Evolutionary conservation across 2,797 vertebrate genomes (phyloP), one percentile per base, ranked within the genome.

Genomic region (Poeciliopsis turneri): DNA sequence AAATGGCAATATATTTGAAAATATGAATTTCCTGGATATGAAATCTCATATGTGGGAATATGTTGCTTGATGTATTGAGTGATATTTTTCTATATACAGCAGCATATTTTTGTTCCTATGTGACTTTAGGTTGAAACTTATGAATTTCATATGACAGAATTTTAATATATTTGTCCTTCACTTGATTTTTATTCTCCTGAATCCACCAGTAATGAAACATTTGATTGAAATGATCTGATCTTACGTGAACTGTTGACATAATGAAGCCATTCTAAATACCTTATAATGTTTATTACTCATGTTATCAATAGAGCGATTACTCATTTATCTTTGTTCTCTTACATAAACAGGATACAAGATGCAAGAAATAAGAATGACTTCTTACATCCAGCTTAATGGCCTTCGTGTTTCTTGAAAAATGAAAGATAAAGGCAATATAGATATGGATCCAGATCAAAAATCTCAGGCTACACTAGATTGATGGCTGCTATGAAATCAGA

Each of bases 291-390:
- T 30, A 28, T 64, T 36, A 25, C 64, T 68, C 7, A 1, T 51
- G 33, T 53, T 82, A 89, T 89, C 88, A 74, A 71, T 46, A 9
- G 13, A 75, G 36, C 66, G 10, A 78, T 88, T 39, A 88, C 84
- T 86, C 0, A 87, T 80, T 87, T 20, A 79, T 82, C 33, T 72
- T 20, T 74, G 18, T 28, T 72, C 30, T 13, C 66, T 4, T 23
- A 2, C 51, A 16, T 86, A 82, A 85, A 85, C 84, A 71, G 39
- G 39, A 11, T 11, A 39, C 69, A 79, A 74, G 71, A 78, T 71
- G 79, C 36, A 51, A 74, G 49, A 77, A 76, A 73, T 16, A 70
- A n/a, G 47, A 53, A 23, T 74, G 12, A 20, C 5, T 45, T 73
- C 23, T 49, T 49, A 41, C 7, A 15, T 7, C 57, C 5, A 18